Base-by-base conservation (phyloP, 2,888 invertebrate genomes). In the Empis livida region DNA sequence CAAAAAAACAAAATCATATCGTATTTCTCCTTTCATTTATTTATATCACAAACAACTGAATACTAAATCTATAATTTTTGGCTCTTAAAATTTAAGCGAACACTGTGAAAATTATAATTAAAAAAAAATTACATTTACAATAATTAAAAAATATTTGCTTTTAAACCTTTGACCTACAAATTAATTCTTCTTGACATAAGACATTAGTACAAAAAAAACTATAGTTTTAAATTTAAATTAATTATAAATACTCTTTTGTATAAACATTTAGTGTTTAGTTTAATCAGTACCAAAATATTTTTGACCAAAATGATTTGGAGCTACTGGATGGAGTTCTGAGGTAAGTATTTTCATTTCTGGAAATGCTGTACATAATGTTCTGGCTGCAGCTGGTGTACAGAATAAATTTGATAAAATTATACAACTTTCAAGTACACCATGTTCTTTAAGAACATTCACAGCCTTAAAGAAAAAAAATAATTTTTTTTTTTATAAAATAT, bases 201-300 rank as follows among this genome's bases (percentile, higher is more conserved):
- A 27, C 2, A 27, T 27, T 27, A 27, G 23, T 27, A 27, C 6
- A 6, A 27, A 8, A 6, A 27, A 4, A 27, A 6, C 5, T 2
- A 27, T 8, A 27, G 23, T 27, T 5, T 27, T 27, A 27, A 27
- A 27, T 27, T 8, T 27, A 27, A 27, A 27, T 20, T 27, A 27
- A 27, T 27, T 27, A 27, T 27, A 27, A 27, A 27, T 27, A 27
- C 23, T 27, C 9, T 27, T 27, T 27, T 27, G 23, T 27, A 27
- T 8, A 27, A 27, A 27, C 5, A 27, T 27, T 27, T 27, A 8
- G 2, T 27, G 5, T 27, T 27, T 27, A 20, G 32, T 49, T 56
- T 61, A 97, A 73, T 96, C 96, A 48, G 97, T 97, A 55, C 97
- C 97, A 73, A 99, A 99, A 72, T 99, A 99, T 69, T 92, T 95